Conservation (phyloP, 1,140 invertebrate species). For the Calliopsis andreniformis region DNA sequence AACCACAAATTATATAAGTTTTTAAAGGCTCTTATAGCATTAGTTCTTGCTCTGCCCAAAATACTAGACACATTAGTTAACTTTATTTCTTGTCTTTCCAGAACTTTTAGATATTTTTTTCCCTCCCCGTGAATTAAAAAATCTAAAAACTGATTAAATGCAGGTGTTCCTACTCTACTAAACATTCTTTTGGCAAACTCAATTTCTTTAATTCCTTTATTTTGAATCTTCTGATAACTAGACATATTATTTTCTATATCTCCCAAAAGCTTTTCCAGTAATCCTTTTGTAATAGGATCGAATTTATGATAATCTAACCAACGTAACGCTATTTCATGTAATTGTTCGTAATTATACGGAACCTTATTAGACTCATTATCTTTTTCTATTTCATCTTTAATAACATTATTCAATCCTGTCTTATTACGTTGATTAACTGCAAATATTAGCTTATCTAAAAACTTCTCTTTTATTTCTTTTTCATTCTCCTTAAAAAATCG, state of each 20-base stretch:
- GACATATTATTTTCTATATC: slow-evolving; percentile 5
- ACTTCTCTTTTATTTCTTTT: slow-evolving; percentile 41
- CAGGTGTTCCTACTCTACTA: neutral
- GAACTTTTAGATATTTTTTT: neutral
- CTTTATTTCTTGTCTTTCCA: neutral
- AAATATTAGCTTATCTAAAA: slow-evolving; percentile 62
- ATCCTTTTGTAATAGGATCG: neutral
- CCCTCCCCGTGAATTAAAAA: neutral
- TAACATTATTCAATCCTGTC: slow-evolving; percentile 27
- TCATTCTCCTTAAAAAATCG: neutral
- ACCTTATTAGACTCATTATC: too few relatives aligned
- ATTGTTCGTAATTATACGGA: slow-evolving; percentile 3
- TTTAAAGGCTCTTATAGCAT: neutral
- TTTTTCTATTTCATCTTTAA: neutral
- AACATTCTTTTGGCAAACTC: neutral
- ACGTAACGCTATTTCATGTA: slow-evolving; percentile 4
- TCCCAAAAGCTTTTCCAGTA: neutral
- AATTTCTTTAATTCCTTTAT: neutral
- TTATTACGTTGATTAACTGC: slow-evolving; percentile 45
- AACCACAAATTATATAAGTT: neutral
- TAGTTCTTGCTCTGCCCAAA: neutral
- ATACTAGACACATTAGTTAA: neutral
- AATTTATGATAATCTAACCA: neutral
- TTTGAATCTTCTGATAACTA: neutral
- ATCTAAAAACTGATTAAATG: neutral